phyloP scores from a whole-genome alignment of 2,797 vertebrate species.

The Myripristis jacobus region DNA sequence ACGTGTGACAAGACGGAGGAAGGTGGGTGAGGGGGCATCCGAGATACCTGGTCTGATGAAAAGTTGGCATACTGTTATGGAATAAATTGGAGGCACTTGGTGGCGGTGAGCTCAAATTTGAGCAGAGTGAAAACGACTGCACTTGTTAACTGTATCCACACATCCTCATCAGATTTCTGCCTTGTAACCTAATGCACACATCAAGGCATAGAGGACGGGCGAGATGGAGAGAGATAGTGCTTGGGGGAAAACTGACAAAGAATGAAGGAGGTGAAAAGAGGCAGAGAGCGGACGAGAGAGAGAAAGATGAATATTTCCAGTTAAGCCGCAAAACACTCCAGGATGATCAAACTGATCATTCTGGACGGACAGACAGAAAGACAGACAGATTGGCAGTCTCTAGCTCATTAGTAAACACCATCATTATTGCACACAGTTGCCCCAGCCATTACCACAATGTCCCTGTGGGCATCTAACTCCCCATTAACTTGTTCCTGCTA shows the following conservation, averaged over 20 bases:
- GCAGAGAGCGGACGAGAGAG: not conserved
- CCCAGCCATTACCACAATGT: constrained; percentile 54
- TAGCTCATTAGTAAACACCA: constrained; percentile 65
- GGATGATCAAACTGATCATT: constrained; percentile 56
- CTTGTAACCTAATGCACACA: not conserved
- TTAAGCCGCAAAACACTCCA: constrained; percentile 24
- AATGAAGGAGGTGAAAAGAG: constrained; percentile 30
- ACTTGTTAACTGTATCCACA: not conserved
- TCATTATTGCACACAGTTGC: constrained; percentile 44
- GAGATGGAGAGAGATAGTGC: not conserved
- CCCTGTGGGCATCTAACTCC: constrained; percentile 57
- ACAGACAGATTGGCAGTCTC: constrained; percentile 58
- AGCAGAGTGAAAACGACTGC: not conserved
- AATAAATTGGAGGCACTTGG: constrained; percentile 1
- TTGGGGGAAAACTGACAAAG: not conserved
- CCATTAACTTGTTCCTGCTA: constrained; percentile 65
- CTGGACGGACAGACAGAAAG: constrained; percentile 17
- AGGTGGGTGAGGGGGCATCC: not conserved
- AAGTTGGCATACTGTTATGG: not conserved
- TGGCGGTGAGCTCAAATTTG: not conserved
- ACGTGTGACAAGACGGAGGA: constrained; percentile 28
- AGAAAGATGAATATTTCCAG: constrained; percentile 44
- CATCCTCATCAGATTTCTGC: constrained; percentile 1
- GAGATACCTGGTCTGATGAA: not conserved
- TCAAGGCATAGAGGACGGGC: not conserved